Evolutionary conservation across 2,888 invertebrate genomes (phyloP).

Genomic region (Chouioia cunea): DNA sequence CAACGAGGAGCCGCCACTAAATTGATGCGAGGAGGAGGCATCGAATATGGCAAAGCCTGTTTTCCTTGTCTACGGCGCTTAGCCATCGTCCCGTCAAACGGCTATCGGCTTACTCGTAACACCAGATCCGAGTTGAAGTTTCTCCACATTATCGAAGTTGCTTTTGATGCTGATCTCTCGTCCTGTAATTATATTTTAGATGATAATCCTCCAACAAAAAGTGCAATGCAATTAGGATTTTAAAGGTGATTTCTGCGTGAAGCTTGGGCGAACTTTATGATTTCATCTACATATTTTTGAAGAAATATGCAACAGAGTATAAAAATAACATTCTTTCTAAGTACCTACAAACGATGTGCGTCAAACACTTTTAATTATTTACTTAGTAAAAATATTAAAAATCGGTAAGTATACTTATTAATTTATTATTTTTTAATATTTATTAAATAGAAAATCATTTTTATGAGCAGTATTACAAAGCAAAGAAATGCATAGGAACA

Average conservation of each 20-base stretch:
- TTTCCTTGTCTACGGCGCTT: slow-evolving; percentile 52
- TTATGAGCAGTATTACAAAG: no score
- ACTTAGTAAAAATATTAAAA: no score
- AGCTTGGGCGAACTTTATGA: background rate
- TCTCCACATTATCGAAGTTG: background rate
- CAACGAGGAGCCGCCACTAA: slow-evolving; percentile 8
- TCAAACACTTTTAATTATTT: no score
- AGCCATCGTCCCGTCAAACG: slow-evolving; percentile 35
- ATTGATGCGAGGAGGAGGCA: slow-evolving; percentile 12
- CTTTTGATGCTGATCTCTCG: slow-evolving; percentile 15
- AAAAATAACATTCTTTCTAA: no score
- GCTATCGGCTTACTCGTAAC: slow-evolving; percentile 52
- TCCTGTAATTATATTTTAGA: slow-evolving; percentile 34
- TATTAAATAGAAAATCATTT: no score
- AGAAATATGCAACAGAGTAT: no score
- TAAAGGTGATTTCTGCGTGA: slow-evolving; percentile 1
- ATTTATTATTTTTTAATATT: no score
- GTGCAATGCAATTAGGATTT: slow-evolving; percentile 40
- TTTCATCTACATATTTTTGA: no score
- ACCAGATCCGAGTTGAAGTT: slow-evolving; percentile 25
- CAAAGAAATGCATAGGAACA: no score
- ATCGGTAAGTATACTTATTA: no score
- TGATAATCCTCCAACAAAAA: slow-evolving; percentile 17
- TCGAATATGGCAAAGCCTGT: slow-evolving; percentile 55
- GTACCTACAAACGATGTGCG: no score